Base-by-base conservation (phyloP, 2,888 invertebrate genomes). In the Hydrotaea cyrtoneurina region DNA sequence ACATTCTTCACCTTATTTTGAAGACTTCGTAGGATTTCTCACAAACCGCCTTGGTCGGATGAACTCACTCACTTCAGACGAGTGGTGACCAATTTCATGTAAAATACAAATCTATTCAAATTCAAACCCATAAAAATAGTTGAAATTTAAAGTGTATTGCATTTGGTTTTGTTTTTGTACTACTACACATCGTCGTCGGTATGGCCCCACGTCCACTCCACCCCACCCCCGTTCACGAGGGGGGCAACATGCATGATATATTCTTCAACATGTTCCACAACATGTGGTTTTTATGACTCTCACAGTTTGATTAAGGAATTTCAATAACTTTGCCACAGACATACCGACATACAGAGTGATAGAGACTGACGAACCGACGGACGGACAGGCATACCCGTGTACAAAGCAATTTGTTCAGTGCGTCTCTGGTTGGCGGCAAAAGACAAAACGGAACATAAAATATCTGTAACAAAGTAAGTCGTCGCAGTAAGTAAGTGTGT, bases 291-390 rank as follows among this genome's bases (percentile, higher is more conserved):
- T 79, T 75, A 72, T 72, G 55, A 83, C 57, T 73, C 23, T 36
- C 55, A 73, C 46, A 72, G 21, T 79, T 80, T 73, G 66, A 59
- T 77, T 76, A 66, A 73, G 57, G 83, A 79, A 80, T 83, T 83
- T 80, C 75, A 73, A 80, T 83, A 57, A 31, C 15, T 66, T 66
- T 62, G 31, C 39, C 57, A 15, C 50, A n/a, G 2, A 50, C 50
- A 50, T 13, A 39, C 31, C 31, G 31, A 31, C 39, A 39, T 39
- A 10, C 39, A 39, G 10, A 10, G 7, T n/a, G n/a, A 39, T 3
- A 39, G 39, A 3, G 39, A 39, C 31, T 4, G 39, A 39, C 13
- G 10, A 1, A 39, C 39, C 1, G 13, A 39, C 39, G 39, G 8
- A 39, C 39, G 10, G 39, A 39, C 31, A 31, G 31, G 10, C 43